These are phyloP conservation scores for Drosophila tani DNA, from an alignment of 1,140 invertebrate species.

Conservation along the genomic window DNA sequence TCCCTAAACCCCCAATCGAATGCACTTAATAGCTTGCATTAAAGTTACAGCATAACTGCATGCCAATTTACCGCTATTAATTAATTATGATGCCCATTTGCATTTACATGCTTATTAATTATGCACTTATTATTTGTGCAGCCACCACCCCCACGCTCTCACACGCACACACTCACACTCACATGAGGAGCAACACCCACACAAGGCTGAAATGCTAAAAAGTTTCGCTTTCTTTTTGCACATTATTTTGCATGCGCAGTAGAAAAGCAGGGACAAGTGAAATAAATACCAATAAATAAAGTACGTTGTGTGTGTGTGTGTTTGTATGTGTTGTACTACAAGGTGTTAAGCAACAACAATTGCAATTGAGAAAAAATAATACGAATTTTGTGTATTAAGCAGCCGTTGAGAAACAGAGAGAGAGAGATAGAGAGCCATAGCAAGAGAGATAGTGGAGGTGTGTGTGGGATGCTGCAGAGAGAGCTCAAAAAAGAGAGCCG, in stretches of 20 bases:
- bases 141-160: not conserved
- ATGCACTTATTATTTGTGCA: constrained; percentile 39
- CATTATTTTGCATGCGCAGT: constrained; percentile 82
- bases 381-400: constrained; percentile 51
- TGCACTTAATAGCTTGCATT: constrained; percentile 38
- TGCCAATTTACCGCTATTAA: constrained; percentile 57
- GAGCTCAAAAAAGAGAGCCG: not conserved
- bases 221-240: constrained; percentile 83
- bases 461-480: constrained; percentile 24
- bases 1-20: constrained; percentile 9
- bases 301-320: constrained; percentile 10
- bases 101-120: constrained; percentile 56
- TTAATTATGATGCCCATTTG: constrained; percentile 62
- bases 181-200: constrained; percentile 15
- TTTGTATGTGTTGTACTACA: constrained; percentile 15
- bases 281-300: constrained; percentile 42
- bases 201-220: constrained; percentile 43
- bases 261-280: constrained; percentile 58
- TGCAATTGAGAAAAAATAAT: constrained; percentile 37
- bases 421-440: constrained; percentile 6
- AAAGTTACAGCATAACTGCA: constrained; percentile 36
- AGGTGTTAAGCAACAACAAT: constrained; percentile 55
- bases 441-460: constrained; percentile 3
- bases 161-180: constrained; percentile 10
- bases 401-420: not conserved